Evolutionary conservation across 2,888 invertebrate species (phyloP), one percentile per base, ranked within the genome.

Genomic region (Dusona sp.): DNA sequence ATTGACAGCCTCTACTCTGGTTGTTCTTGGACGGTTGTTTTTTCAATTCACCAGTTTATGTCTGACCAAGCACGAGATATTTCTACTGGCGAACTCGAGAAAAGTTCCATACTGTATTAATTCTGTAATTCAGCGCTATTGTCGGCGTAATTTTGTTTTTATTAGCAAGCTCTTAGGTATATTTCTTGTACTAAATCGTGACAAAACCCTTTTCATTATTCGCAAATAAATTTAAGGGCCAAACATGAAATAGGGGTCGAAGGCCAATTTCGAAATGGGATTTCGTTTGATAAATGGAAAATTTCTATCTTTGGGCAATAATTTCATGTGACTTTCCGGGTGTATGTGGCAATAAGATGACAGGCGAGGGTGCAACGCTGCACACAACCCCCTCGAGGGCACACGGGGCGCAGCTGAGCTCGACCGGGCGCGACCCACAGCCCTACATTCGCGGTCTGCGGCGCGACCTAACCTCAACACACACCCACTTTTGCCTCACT

Each of bases 401-500:
- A 90, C 88, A 90, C 88, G 91, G 89, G 90, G 91, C 92, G 92
- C 92, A 93, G 93, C 93, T 93, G 92, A 92, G 93, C 93, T 92
- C 92, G 91, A 92, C 93, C 93, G 92, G 92, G 92, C 92, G 92
- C 93, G 94, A 94, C 94, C 94, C 92, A 94, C 93, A 94, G 93
- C 94, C 94, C 94, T 93, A 94, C 93, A 94, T 94, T 93, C 91
- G 90, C 90, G 90, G 91, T 91, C 92, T 91, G 93, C 92, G 92
- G 91, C 91, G 90, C 91, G 90, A 92, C 92, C 93, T 92, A 93
- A 93, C 93, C 92, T 92, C 92, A 91, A 91, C 91, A 72, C 84
- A 75, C 78, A 75, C 51, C 70, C 79, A 79, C 77, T 83, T 74
- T 72, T 57, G 70, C 84, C 19, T 38, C 57, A 48, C 54, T 45